A percentile compares a stretch with the other conserved stretches of the same genome.
Evolutionary conservation across 2,888 invertebrate genomes (phyloP).

Genomic region (Chloroclystis v-ata): DNA sequence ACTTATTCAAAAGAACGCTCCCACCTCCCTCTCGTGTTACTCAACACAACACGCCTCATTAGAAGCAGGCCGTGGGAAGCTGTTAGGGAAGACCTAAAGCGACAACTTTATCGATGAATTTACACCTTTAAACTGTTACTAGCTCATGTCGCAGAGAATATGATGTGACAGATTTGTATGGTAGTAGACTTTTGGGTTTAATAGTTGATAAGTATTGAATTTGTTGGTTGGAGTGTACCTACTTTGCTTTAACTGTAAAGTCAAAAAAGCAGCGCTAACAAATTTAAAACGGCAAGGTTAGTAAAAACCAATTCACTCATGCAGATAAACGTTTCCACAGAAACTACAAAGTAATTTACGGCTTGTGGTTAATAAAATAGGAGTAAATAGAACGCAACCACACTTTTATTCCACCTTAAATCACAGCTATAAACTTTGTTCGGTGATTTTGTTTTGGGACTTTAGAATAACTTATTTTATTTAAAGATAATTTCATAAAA

Average conservation of each 20-base stretch:
- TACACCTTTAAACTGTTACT: constrained; percentile 1
- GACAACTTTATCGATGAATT: constrained; percentile 22
- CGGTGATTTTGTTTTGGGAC: constrained; percentile 22
- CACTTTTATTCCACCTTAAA: constrained; percentile 24
- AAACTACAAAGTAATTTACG: constrained; percentile 22
- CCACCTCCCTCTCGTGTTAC: constrained; percentile 46
- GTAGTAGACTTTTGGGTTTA: too few relatives aligned
- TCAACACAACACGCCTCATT: constrained; percentile 74
- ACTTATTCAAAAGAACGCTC: constrained; percentile 47
- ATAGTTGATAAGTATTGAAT: too few relatives aligned
- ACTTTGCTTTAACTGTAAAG: too few relatives aligned
- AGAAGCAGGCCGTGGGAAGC: constrained; percentile 72
- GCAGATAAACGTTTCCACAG: constrained; percentile 15
- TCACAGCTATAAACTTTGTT: constrained; percentile 27
- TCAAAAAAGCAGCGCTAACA: constrained; percentile 3
- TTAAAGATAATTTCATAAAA: too few relatives aligned
- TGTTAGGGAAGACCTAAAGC: constrained; percentile 43
- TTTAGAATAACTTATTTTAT: not conserved
- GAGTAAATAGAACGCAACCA: constrained; percentile 23
- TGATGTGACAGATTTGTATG: not conserved
- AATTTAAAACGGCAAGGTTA: constrained; percentile 7
- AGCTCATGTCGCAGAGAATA: not conserved
- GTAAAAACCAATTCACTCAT: constrained; percentile 2
- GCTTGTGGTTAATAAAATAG: constrained; percentile 19
- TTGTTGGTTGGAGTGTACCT: too few relatives aligned